A percentile compares a stretch with the other conserved stretches of the same genome.
Conservation (phyloP, 2,113 vertebrate genomes). For the Myocastor coypus region DNA sequence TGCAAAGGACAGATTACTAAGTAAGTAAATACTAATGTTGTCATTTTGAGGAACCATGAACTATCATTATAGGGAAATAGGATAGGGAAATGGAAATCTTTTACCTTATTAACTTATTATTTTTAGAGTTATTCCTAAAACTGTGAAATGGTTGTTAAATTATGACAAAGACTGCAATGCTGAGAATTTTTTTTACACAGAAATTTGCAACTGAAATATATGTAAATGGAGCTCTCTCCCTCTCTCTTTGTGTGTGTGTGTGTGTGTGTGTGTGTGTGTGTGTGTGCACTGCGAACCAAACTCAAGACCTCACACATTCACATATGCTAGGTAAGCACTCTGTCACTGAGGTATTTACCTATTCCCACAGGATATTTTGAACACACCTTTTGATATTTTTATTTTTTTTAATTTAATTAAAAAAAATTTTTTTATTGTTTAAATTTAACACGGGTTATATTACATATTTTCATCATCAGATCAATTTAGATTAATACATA, state of each 20-base stretch:
- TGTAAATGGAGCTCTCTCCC: not conserved
- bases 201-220: not conserved
- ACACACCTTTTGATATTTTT: slow-evolving; percentile 8
- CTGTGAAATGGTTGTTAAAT: slow-evolving; percentile 19
- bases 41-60: not conserved
- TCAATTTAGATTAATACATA: too few species aligned
- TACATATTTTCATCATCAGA: too few species aligned
- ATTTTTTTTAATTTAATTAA: too few species aligned
- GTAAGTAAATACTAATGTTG: not conserved
- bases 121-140: slow-evolving; percentile 6
- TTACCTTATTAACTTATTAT: slow-evolving; percentile 1
- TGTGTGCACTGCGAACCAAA: not conserved
- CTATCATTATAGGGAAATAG: not conserved
- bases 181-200: not conserved
- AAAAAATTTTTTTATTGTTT: too few species aligned
- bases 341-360: not conserved
- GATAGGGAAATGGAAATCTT: not conserved
- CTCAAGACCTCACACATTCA: not conserved
- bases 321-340: not conserved
- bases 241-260: not conserved
- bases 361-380: not conserved
- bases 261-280: not conserved
- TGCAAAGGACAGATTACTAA: not conserved
- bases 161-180: not conserved
- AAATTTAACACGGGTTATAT: too few species aligned